phyloP scores from a whole-genome alignment of 1,140 invertebrate species.

The Drosophila micromelanica region DNA sequence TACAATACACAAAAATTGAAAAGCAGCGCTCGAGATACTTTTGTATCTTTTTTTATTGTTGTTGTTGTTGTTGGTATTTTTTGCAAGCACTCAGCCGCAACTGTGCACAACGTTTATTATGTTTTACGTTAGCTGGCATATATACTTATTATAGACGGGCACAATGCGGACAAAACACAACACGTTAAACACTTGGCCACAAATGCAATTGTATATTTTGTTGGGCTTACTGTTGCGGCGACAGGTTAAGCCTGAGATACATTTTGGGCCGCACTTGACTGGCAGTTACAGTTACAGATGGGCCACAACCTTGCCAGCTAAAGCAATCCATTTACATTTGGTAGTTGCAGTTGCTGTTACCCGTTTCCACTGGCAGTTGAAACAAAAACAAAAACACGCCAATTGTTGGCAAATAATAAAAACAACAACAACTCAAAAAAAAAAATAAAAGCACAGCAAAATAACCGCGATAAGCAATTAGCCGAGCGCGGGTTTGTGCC shows the following conservation, averaged over 20 bases:
- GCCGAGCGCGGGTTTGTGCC: slow-evolving; percentile 32
- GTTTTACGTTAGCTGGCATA: slow-evolving; percentile 25
- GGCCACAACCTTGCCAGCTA: slow-evolving; percentile 17
- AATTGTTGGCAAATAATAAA: slow-evolving; percentile 5
- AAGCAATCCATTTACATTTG: slow-evolving; percentile 41
- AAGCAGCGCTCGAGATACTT: slow-evolving; percentile 48
- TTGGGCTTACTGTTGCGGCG: neutral
- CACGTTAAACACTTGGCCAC: slow-evolving; percentile 29
- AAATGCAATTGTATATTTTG: slow-evolving; percentile 12
- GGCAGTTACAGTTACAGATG: neutral
- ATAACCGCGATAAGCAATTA: slow-evolving; percentile 46
- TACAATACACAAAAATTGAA: slow-evolving; percentile 6
- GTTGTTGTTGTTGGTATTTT: slow-evolving; percentile 3
- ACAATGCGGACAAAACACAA: slow-evolving; percentile 30
- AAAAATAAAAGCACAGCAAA: slow-evolving; percentile 16
- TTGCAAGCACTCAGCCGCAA: slow-evolving; percentile 71
- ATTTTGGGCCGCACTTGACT: slow-evolving; percentile 24
- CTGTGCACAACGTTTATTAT: slow-evolving; percentile 65
- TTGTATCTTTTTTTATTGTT: slow-evolving; percentile 46
- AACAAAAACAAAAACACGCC: slow-evolving; percentile 4
- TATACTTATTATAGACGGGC: slow-evolving; percentile 35
- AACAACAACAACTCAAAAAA: slow-evolving; percentile 15
- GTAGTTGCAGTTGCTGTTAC: slow-evolving; percentile 18
- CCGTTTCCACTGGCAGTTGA: slow-evolving; percentile 11
- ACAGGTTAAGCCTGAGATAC: slow-evolving; percentile 19